Evolutionary conservation across 1,140 invertebrate species (phyloP), one percentile per base, ranked within the genome.

Genomic region (Caenorhabditis latens): DNA sequence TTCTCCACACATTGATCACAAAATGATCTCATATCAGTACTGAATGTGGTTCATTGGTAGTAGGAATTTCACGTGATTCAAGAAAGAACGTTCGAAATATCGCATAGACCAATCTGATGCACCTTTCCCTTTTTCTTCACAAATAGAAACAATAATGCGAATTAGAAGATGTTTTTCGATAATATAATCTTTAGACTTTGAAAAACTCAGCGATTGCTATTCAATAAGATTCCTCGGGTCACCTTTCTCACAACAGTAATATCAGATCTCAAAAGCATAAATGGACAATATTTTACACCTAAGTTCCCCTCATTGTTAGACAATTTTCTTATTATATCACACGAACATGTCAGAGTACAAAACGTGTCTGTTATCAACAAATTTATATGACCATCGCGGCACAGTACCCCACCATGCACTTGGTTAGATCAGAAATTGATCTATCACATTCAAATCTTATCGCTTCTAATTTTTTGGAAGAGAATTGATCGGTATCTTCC

Each of bases 371-470:
- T 24, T 79, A 79, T 79, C 71, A 79, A 43, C 0, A 63, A 50
- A 24, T 53, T 53, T 21, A 50, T 79, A 24, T 53, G 43, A 53
- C 21, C 46, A 50, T n/a, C 24, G 71, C 11, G 21, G 32, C 46
- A 79, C 71, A 50, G 13, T 50, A 79, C 53, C 7, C 71, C 19
- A 2, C 32, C 32, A 11, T 50, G 46, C 40, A 50, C 46, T 43
- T 11, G 71, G 11, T 24, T 53, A 79, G 71, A 79, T 79, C 71
- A n/a, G 32, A 79, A n/a, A 79, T 46, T 79, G 71, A 79, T 79
- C 71, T 79, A 79, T 79, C 71, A 79, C 14, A 79, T 46, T 50
- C 14, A n/a, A 79, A 50, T 79, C 71, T 50, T n/a, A 50, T 13
- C 71, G 43, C 4, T 50, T 50, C 53, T 50, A 11, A 14, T 24